Base-by-base conservation (phyloP, 2,797 vertebrate species). In the Semotilus atromaculatus region DNA sequence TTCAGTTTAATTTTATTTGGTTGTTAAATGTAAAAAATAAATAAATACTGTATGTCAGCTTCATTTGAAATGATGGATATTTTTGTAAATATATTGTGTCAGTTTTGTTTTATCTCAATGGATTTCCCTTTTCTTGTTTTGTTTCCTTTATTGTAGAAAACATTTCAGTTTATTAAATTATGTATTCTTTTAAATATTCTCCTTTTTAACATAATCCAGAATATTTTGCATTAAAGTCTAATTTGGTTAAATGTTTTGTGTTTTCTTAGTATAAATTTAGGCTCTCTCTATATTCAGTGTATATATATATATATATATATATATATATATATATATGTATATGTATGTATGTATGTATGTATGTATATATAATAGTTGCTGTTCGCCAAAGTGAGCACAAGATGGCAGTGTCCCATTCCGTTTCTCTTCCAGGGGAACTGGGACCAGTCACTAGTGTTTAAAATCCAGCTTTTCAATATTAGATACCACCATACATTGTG, bases 221-320 rank as follows among this genome's bases (percentile, higher is more conserved):
- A 74, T 21, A 74, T 81, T 79, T 89, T 58, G 31, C 72, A 86
- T 86, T 64, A 89, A 88, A 89, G 29, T 58, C 62, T 75, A 66
- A 84, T 80, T 80, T 87, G 34, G 79, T 16, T 29, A 75, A 86
- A 16, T 60, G 5, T 38, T 80, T 78, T 10, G 23, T 82, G 9
- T 84, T 68, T 43, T 74, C 11, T 86, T 60, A 5, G 9, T 16
- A 5, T 74, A 62, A 53, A 29, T 23, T 45, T 7, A 74, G 29
- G 1, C 5, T n/a, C n/a, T 55, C 2, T 55, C 48, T 40, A 3
- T 40, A 40, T 40, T 10, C 40, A 43, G 40, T 43, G 40, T 11
- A 10, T 43, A 0, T 40, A 1, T 51, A 0, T 51, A 2, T 51
- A 2, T 48, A 18, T 48, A 45, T 45, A 45, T 45, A 14, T 45